A percentile compares a stretch with the other conserved stretches of the same genome.
These are phyloP conservation scores for Elysia crispata DNA, from an alignment of 2,888 invertebrate genomes.

Conservation along the genomic window DNA sequence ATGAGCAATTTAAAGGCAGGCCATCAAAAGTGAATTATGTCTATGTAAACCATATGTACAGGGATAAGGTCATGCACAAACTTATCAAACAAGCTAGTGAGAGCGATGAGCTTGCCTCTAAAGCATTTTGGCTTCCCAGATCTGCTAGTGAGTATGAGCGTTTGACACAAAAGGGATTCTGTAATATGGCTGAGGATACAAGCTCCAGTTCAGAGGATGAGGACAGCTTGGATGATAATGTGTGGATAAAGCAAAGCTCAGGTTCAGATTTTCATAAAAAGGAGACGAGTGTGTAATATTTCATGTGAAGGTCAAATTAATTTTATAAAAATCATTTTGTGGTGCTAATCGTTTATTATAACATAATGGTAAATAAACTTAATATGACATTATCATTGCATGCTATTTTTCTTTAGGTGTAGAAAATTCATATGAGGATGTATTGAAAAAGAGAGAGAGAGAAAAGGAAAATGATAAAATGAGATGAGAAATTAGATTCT, in stretches of 20 bases:
- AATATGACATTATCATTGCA: background rate
- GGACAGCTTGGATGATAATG: constrained; percentile 66
- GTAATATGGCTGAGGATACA: constrained; percentile 65
- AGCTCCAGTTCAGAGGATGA: constrained; percentile 66
- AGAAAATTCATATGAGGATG: background rate
- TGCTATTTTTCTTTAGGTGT: background rate
- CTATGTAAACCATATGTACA: constrained; percentile 72
- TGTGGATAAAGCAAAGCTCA: constrained; percentile 70
- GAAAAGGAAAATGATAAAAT: no score
- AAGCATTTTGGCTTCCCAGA: constrained; percentile 69
- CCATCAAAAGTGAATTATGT: constrained; percentile 69
- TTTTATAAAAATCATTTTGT: background rate
- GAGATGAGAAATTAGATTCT: no score
- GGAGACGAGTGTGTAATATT: constrained; percentile 73
- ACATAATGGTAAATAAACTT: background rate
- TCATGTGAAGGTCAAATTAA: background rate
- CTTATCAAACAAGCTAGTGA: constrained; percentile 64
- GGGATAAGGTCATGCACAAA: constrained; percentile 69
- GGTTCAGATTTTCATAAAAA: constrained; percentile 68
- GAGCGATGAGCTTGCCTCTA: constrained; percentile 58
- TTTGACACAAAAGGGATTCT: constrained; percentile 53
- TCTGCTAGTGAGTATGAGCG: constrained; percentile 62
- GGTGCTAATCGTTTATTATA: background rate
- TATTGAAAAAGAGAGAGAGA: background rate
- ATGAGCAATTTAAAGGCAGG: constrained; percentile 66